Percentiles rank a stretch among this genome's conserved stretches.
Evolutionary conservation across 1,140 invertebrate genomes (phyloP).

Genomic region (Oryctes rhinoceros): DNA sequence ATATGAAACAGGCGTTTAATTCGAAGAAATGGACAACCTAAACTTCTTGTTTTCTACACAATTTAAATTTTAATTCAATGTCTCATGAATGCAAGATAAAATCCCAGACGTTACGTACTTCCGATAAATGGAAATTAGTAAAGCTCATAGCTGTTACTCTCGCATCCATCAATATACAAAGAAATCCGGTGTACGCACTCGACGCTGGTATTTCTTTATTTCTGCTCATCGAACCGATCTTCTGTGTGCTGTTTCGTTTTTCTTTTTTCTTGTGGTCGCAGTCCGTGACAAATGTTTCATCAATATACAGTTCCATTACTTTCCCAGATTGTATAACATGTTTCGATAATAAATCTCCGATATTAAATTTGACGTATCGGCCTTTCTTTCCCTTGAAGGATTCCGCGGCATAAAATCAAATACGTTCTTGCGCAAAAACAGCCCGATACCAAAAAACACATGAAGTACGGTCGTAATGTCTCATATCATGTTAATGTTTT

Average conservation of each 20-base stretch:
- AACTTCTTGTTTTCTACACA: no score
- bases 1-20: no score
- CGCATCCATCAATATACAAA: neutral
- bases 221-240: neutral
- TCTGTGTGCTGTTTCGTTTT: neutral
- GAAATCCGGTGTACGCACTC: neutral
- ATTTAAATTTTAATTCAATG: no score
- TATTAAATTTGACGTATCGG: slow-evolving; percentile 33
- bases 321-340: neutral
- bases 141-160: neutral
- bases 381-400: neutral
- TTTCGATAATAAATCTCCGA: slow-evolving; percentile 25
- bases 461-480: slow-evolving; percentile 22
- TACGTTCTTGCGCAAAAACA: neutral
- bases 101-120: neutral
- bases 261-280: neutral
- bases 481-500: slow-evolving; percentile 35
- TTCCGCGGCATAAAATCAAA: slow-evolving; percentile 13
- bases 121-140: slow-evolving; percentile 7
- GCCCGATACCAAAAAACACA: slow-evolving; percentile 24
- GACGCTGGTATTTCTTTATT: neutral
- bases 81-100: no score
- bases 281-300: slow-evolving; percentile 28
- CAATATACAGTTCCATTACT: slow-evolving; percentile 10
- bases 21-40: no score